These are phyloP conservation scores for Saturnia japonica DNA, from an alignment of 2,888 invertebrate species.

Conservation along the genomic window DNA sequence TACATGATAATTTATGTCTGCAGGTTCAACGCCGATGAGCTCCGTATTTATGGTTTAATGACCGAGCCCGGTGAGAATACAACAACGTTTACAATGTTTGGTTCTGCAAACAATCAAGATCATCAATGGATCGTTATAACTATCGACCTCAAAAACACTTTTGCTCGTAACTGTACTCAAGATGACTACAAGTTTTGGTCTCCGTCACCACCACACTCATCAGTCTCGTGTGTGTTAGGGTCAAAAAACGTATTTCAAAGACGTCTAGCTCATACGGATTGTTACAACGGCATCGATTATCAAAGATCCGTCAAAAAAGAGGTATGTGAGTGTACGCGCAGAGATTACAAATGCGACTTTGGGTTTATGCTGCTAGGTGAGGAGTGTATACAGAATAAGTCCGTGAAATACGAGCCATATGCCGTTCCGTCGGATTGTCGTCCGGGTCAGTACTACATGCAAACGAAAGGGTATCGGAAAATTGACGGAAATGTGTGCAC, in stretches of 20 bases:
- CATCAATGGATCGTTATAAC: conserved; percentile 96
- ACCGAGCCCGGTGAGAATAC: conserved; percentile 97
- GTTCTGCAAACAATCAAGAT: conserved; percentile 88
- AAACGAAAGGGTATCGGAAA: conserved; percentile 93
- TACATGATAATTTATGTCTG: conserved; percentile 30
- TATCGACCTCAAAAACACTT: conserved; percentile 81
- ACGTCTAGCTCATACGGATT: conserved; percentile 87
- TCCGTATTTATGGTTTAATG: conserved; percentile 94
- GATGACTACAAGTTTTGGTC: conserved; percentile 95
- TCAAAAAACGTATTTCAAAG: conserved; percentile 89
- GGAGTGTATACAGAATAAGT: conserved; percentile 86
- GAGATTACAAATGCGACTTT: conserved; percentile 94
- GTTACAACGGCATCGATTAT: conserved; percentile 91
- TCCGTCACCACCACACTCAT: conserved; percentile 84
- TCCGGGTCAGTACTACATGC: conserved; percentile 87
- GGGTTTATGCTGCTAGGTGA: conserved; percentile 85
- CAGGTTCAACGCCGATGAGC: conserved; percentile 86
- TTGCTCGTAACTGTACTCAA: conserved; percentile 82
- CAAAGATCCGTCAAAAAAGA: conserved; percentile 86
- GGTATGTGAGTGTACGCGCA: conserved; percentile 89
- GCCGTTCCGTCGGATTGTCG: conserved; percentile 85
- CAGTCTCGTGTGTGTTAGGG: conserved; percentile 89
- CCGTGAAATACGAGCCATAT: conserved; percentile 84
- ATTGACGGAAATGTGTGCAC: conserved; percentile 91
- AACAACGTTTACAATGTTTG: conserved; percentile 95